A percentile compares a stretch with the other conserved stretches of the same genome.
These are phyloP conservation scores for Somateria mollissima DNA, from an alignment of 2,797 vertebrate genomes.

Conservation along the genomic window DNA sequence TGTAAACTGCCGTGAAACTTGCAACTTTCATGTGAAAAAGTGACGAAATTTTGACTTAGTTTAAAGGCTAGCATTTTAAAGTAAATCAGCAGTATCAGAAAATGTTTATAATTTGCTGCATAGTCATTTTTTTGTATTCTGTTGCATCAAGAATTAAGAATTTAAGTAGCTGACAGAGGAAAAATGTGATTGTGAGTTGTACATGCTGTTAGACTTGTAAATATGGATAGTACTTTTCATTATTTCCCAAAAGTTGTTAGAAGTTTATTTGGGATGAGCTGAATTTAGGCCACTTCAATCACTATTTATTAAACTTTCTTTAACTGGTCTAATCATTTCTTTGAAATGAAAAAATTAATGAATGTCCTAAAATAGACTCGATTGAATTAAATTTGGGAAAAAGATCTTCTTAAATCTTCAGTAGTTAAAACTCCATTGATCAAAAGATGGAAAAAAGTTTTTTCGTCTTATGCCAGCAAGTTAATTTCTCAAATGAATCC, in stretches of 20 bases:
- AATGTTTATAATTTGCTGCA: background rate
- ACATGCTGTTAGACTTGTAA: background rate
- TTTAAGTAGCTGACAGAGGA: background rate
- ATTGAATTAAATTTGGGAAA: background rate
- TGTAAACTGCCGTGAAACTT: background rate
- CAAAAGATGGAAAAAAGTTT: background rate
- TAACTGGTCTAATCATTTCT: background rate
- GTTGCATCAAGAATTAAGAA: background rate
- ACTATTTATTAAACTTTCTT: background rate
- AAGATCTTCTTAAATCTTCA: background rate
- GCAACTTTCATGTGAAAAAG: background rate
- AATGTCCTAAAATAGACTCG: background rate
- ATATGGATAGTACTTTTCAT: background rate
- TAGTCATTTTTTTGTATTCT: background rate
- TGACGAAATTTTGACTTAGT: background rate
- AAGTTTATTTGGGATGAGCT: background rate
- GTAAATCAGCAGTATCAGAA: background rate
- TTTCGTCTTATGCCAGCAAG: background rate
- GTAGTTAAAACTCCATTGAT: background rate
- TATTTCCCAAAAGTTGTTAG: background rate
- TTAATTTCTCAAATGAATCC: background rate
- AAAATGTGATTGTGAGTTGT: background rate
- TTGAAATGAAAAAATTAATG: background rate
- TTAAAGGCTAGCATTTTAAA: background rate
- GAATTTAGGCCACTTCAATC: background rate